Evolutionary conservation across 2,888 invertebrate genomes (phyloP), one percentile per base, ranked within the genome.

Genomic region (Strigamia maritima): DNA sequence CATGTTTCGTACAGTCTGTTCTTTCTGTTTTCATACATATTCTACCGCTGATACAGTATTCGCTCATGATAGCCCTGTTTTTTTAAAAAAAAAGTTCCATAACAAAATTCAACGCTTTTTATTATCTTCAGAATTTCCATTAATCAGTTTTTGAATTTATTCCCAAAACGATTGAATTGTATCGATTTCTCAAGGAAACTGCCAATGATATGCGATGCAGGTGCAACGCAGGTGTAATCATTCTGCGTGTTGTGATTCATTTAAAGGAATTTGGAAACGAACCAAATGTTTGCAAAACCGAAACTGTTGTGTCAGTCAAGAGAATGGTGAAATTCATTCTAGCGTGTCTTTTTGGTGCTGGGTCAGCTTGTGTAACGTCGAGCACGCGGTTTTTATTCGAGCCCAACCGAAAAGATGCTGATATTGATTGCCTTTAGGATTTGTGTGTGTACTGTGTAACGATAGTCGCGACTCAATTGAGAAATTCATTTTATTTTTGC

Each of bases 181-280:
- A 60, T 60, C 60, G 60, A 60, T 60, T 19, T 60, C 60, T 24
- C 10, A 19, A 60, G 60, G 44, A 4, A 60, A 60, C 8, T 60
- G 60, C 60, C 60, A 60, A 60, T 60, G 60, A 60, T 19, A 22
- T 60, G 60, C 22, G 24, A 60, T 60, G 19, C 24, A 24, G 60
- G 60, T 60, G 60, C 60, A 60, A 60, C 60, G 24, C 60, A 60
- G 60, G 60, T 60, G 60, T 60, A 60, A 60, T 60, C 60, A 60
- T 60, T 60, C 60, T 16, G 60, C 24, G 24, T 19, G 19, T 60
- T 24, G n/a, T 24, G 22, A 24, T 60, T 60, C 60, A 60, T 60
- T 60, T 24, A 24, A 19, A 60, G 60, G 60, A 60, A 60, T 60
- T 60, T 60, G 60, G 60, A 60, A 60, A 22, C 10, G 60, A 22